phyloP scores from a whole-genome alignment of 2,888 invertebrate species.

The Lasioglossum marginatum region DNA sequence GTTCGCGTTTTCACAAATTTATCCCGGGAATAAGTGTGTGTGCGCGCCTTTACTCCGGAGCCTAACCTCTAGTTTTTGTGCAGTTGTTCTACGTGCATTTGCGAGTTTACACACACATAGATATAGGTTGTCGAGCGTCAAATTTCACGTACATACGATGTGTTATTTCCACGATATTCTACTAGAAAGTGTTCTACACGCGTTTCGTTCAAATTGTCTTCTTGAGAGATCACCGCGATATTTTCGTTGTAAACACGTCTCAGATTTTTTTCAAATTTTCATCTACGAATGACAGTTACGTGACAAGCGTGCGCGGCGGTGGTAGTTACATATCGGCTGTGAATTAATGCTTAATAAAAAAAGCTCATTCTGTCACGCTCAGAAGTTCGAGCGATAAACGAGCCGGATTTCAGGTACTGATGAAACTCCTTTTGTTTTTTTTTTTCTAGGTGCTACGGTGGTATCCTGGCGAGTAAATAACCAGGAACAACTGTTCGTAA shows the following conservation, averaged over 20 bases:
- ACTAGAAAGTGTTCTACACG: not conserved
- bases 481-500: conserved; percentile 98
- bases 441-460: conserved; percentile 94
- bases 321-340: conserved; percentile 2
- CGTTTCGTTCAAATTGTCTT: not conserved
- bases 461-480: conserved; percentile 98
- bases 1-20: conserved; percentile 33
- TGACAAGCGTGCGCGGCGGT: conserved; percentile 25
- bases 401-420: conserved; percentile 52
- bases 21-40: conserved; percentile 53
- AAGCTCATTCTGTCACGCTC: not conserved
- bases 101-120: conserved; percentile 3
- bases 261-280: conserved; percentile 30
- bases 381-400: not conserved
- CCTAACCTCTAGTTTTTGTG: conserved; percentile 58
- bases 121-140: not conserved
- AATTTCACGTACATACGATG: not conserved
- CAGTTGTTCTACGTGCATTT: conserved; percentile 34
- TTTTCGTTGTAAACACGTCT: conserved; percentile 42
- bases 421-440: conserved; percentile 70
- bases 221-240: not conserved
- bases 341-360: not conserved
- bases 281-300: conserved; percentile 16
- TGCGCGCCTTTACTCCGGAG: conserved; percentile 58
- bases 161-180: not conserved